Base-by-base conservation (phyloP, 2,113 vertebrate species). In the Scytalopus superciliaris region DNA sequence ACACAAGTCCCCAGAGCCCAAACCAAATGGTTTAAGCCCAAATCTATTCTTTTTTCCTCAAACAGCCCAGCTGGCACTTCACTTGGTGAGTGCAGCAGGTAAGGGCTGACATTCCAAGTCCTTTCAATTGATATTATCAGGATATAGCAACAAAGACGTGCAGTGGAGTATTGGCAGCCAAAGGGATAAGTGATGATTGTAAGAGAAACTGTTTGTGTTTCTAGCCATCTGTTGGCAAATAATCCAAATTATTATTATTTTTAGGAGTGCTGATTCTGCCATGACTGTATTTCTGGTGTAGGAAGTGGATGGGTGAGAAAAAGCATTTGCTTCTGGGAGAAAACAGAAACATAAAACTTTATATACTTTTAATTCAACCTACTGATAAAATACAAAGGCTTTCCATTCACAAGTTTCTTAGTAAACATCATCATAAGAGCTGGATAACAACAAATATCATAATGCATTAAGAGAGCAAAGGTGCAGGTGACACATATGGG, bases 211-310 rank as follows among this genome's bases (percentile, higher is more conserved):
- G 67, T 94, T 91, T 91, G 89, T 85, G 75, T 88, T 95, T 88
- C 86, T 37, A 87, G 68, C 92, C 93, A 96, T 96, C 95, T 97
- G 95, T 93, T 96, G 94, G 94, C 93, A 96, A 95, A 96, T 95
- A 96, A 96, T 78, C 52, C 27, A 70, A 91, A 95, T 90, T 90
- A 93, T 90, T 91, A 92, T 84, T 94, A 72, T 79, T 94, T 96
- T 86, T 75, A 84, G 59, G 86, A 93, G 37, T 55, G 64, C 60
- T 81, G 64, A 44, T 92, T 96, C 68, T 91, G 33, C 80, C 66
- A 62, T 52, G 88, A 60, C 30, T 63, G 10, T 81, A 27, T 78
- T 94, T 75, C 64, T 90, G 76, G 56, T 33, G 40, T 23, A 88
- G 68, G 35, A 49, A 72, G 45, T 23, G 60, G 22, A 69, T 91